A percentile compares a stretch with the other conserved stretches of the same genome.
phyloP scores from a whole-genome alignment of 2,113 vertebrate species.

The Sapajus apella region DNA sequence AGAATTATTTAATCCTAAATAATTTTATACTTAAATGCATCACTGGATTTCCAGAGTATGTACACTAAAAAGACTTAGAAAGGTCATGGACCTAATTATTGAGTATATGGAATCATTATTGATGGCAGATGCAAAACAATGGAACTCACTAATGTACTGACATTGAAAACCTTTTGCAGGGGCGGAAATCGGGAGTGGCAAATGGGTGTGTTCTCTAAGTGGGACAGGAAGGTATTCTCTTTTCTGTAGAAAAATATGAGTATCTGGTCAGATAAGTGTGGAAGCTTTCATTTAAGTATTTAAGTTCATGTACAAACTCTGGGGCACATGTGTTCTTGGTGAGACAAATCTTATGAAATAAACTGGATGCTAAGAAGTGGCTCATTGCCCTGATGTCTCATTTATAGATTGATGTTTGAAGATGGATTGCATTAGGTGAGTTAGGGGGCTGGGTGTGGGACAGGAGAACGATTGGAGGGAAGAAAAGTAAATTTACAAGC shows the following conservation, averaged over 20 bases:
- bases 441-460: not conserved
- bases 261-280: not conserved
- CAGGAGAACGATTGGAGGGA: not conserved
- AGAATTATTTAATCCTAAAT: not conserved
- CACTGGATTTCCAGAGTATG: not conserved
- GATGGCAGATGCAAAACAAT: not conserved
- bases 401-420: constrained; percentile 34
- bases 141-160: not conserved
- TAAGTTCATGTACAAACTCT: not conserved
- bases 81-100: not conserved
- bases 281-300: not conserved
- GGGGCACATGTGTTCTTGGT: not conserved
- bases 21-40: not conserved
- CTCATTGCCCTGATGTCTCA: not conserved
- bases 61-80: not conserved
- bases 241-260: not conserved
- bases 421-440: constrained; percentile 47
- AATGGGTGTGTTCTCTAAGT: not conserved
- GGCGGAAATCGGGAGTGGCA: not conserved
- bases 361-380: not conserved
- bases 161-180: not conserved
- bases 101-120: not conserved
- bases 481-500: constrained; percentile 70
- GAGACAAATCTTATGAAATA: not conserved
- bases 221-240: not conserved